phyloP scores from a whole-genome alignment of 2,113 vertebrate species.

The Acrocephalus kingi region DNA sequence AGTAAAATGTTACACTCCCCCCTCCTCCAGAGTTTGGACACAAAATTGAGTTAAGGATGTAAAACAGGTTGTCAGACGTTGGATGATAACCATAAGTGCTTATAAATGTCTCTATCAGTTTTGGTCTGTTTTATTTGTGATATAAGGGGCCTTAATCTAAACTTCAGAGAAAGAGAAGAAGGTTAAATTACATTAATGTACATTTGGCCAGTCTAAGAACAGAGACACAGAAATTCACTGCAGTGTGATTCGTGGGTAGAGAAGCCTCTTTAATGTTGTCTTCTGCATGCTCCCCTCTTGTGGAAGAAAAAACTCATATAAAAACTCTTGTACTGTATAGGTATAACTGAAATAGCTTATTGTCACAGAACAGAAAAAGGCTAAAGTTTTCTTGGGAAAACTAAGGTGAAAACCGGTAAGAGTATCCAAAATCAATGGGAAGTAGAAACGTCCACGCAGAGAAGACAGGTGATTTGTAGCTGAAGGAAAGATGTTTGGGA shows the following conservation, averaged over 20 bases:
- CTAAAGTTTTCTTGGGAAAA: neutral
- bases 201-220: neutral
- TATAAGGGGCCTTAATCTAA: neutral
- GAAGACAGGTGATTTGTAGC: neutral
- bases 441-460: neutral
- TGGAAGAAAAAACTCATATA: neutral
- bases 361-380: neutral
- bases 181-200: slow-evolving; percentile 20
- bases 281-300: neutral
- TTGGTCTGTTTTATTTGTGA: slow-evolving; percentile 4
- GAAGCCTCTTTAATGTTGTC: neutral
- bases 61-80: neutral
- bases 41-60: slow-evolving; percentile 18
- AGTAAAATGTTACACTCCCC: neutral
- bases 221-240: neutral
- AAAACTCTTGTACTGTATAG: neutral
- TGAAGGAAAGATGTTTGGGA: neutral
- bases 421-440: neutral
- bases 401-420: neutral
- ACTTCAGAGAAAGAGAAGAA: slow-evolving; percentile 29
- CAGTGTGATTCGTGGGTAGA: neutral
- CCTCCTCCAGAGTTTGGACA: neutral
- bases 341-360: neutral
- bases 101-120: slow-evolving; percentile 21
- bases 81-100: slow-evolving; percentile 2